Conservation (phyloP, 2,888 invertebrate genomes). For the Dione vanillae region DNA sequence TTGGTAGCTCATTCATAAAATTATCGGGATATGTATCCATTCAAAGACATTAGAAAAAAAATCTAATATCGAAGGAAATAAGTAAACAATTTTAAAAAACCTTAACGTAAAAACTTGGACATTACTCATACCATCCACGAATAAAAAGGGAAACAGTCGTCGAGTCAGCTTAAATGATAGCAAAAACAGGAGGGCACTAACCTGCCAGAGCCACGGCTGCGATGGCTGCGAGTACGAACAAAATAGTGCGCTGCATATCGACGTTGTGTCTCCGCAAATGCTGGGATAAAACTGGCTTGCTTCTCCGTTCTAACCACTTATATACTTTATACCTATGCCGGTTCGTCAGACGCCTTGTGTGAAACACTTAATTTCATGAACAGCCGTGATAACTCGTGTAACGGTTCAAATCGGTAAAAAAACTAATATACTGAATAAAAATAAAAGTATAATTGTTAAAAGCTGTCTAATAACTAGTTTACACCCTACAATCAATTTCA, state of each 20-base stretch:
- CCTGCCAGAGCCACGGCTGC: constrained; percentile 75
- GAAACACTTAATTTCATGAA: constrained; percentile 60
- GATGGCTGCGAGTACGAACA: constrained; percentile 68
- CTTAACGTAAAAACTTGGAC: constrained; percentile 54
- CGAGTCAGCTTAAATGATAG: constrained; percentile 50
- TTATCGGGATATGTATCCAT: too few species aligned
- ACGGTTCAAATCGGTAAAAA: constrained; percentile 68
- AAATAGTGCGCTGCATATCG: constrained; percentile 67
- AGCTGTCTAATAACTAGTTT: constrained; percentile 11
- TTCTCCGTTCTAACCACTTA: constrained; percentile 62
- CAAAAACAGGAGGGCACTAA: constrained; percentile 79
- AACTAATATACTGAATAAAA: constrained; percentile 55
- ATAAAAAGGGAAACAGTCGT: constrained; percentile 57
- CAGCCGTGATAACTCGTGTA: constrained; percentile 54
- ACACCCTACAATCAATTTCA: constrained; percentile 13
- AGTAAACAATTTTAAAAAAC: constrained; percentile 38
- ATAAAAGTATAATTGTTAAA: constrained; percentile 2
- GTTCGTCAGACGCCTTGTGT: constrained; percentile 53
- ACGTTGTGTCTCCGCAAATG: constrained; percentile 61
- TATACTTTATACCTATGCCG: constrained; percentile 56
- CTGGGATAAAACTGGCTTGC: constrained; percentile 68
- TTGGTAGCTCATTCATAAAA: neutral
- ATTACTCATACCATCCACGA: constrained; percentile 56
- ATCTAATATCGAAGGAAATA: constrained; percentile 33
- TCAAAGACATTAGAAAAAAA: too few species aligned